These are phyloP conservation scores for Leptocoma aspasia DNA, from an alignment of 2,113 vertebrate species.

Conservation along the genomic window DNA sequence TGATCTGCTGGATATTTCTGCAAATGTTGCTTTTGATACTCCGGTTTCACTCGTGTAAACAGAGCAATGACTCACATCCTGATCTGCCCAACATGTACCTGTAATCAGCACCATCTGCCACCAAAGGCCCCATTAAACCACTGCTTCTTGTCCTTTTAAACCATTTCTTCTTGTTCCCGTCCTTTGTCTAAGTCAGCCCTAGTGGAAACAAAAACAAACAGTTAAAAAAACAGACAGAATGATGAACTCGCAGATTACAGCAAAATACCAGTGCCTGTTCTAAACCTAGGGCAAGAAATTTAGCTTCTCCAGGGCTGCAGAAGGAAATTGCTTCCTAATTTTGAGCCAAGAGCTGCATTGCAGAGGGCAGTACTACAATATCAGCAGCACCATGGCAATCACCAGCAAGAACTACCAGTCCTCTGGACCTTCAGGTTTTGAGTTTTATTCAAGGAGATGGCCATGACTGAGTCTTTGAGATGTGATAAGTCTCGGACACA, in stretches of 20 bases:
- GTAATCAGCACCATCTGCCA: neutral
- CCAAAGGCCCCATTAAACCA: neutral
- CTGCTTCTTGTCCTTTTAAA: neutral
- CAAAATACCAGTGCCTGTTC: neutral
- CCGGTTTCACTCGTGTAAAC: neutral
- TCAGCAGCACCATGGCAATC: neutral
- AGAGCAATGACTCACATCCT: neutral
- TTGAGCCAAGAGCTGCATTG: neutral
- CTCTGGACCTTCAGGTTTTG: neutral
- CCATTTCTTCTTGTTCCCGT: neutral
- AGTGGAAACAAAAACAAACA: neutral
- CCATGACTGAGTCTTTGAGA: neutral
- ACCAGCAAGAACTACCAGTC: neutral
- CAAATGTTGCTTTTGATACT: neutral
- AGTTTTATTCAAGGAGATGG: neutral
- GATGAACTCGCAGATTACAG: neutral
- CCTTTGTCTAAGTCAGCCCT: neutral
- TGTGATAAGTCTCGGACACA: too few relatives aligned
- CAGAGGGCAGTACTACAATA: neutral
- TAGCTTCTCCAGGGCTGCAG: neutral
- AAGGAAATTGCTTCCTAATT: neutral
- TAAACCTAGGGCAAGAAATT: neutral
- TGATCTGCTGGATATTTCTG: neutral
- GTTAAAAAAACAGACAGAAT: neutral
- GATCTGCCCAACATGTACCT: neutral